Base-by-base conservation (phyloP, 2,113 vertebrate species). In the Phylloscopus trochiloides region DNA sequence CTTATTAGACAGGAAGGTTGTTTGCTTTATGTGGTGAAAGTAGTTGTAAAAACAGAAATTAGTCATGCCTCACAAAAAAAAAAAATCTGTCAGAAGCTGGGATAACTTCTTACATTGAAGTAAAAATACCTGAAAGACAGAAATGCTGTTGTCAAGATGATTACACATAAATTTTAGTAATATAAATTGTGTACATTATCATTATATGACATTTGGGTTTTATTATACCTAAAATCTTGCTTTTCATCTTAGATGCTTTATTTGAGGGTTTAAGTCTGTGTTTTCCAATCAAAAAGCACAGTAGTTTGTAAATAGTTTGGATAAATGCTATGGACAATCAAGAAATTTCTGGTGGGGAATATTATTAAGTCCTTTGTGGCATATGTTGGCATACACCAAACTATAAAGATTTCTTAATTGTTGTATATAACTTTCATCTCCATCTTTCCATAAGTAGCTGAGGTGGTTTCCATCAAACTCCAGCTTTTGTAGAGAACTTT, bases 341-440 rank as follows among this genome's bases (percentile, higher is more conserved):
- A 55, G 3, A 82, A 98, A 98, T 47, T 98, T 96, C 8, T 95
- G 11, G 1, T 22, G 1, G 9, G 97, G 96, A 58, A 98, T 98
- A 28, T 29, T 87, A 31, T 2, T 1, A 6, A 98, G 97, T 3
- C 0, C 32, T 50, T 99, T 99, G 5, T 17, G 5, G 5, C 98
- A 98, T 91, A 98, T 94, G 40, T 98, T 98, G 28, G 99, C 98
- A 65, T 92, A 8, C 6, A 95, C 97, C 84, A 99, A 92, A 84
- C 97, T 98, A 20, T 24, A 85, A 7, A 98, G 97, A 36, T 92
- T 10, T 72, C 80, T 95, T 82, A 98, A 99, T 73, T 98, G 76
- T 16, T 26, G 38, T 1, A 78, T 7, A 3, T 98, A 98, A 0
- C 91, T 68, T 9, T 13, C 2, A n/a, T 98, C 95, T 7, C 38